Evolutionary conservation across 2,797 vertebrate genomes (phyloP).

Genomic region (Karalla daura): DNA sequence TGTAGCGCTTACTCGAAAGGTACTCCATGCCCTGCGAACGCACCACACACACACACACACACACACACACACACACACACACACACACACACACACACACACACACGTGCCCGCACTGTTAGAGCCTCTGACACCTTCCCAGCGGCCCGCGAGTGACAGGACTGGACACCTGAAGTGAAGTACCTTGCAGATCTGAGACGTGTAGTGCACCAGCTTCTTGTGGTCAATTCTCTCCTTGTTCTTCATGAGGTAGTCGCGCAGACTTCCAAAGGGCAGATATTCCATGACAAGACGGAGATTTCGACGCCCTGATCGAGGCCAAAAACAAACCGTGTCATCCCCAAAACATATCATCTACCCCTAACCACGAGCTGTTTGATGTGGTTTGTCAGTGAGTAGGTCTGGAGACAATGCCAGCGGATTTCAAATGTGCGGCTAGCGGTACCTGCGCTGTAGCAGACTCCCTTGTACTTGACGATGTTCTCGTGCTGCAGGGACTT

Average conservation of each 20-base stretch:
- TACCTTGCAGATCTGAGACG: conserved; percentile 97
- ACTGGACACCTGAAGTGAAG: background rate
- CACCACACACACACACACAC: background rate
- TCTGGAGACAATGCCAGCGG: too few relatives aligned
- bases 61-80: background rate
- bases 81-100: background rate
- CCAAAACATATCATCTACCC: background rate
- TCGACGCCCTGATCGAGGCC: conserved; percentile 83
- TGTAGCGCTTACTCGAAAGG: conserved; percentile 93
- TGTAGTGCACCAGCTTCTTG: conserved; percentile 93
- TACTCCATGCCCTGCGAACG: conserved; percentile 96
- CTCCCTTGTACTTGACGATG: conserved; percentile 98
- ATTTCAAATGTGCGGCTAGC: too few relatives aligned
- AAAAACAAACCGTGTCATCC: background rate
- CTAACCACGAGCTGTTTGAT: background rate
- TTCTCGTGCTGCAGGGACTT: conserved; percentile 98
- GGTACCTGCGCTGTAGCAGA: conserved; percentile 95
- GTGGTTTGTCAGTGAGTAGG: background rate
- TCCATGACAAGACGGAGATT: conserved; percentile 97
- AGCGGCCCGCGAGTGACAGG: background rate
- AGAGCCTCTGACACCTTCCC: too few relatives aligned
- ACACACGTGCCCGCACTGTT: background rate
- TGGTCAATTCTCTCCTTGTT: conserved; percentile 93
- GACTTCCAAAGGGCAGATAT: conserved; percentile 95
- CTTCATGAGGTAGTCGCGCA: conserved; percentile 96